Evolutionary conservation across 2,797 vertebrate species (phyloP), one percentile per base, ranked within the genome.

Genomic region (Brachymystax lenok): DNA sequence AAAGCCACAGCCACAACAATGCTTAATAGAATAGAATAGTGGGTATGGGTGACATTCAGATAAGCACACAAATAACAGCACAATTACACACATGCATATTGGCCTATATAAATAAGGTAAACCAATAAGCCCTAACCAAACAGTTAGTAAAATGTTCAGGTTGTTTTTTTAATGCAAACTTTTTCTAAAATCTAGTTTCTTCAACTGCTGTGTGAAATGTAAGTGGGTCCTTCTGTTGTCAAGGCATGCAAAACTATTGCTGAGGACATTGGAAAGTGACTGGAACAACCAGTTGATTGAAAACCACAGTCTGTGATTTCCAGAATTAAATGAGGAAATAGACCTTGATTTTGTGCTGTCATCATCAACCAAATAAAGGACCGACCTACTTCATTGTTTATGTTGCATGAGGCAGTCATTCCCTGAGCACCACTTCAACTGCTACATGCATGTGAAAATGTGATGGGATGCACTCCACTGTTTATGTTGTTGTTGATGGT

Each of bases 1-100:
- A 77, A 71, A 50, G 69, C 54, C 3, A 71, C 73, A 83, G 75
- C 75, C 76, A 68, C 66, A 61, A 64, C 67, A 74, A 7, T 19
- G 69, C 74, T 69, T 59, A 46, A 75, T 10, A 77, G 70, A n/a
- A 67, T 10, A 30, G 63, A 61, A 61, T 10, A 24, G 59, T 61
- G 21, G 59, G 21, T 61, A 4, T 61, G n/a, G 10, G 21, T 61
- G 59, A 61, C 59, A 61, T 61, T 24, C 6, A 24, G 59, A 61
- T 1, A 3, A 21, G n/a, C 21, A 24, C 5, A 24, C 10, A 21
- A 21, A 24, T 61, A 21, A 61, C 59, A 24, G 21, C n/a, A n/a
- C n/a, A 24, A 61, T 21, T n/a, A 17, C 59, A 61, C 59, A 61
- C n/a, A 8, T 17, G 1, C 59, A 61, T 61, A 61, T 61, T 24